Conservation (phyloP, 1,140 invertebrate genomes). For the Caenorhabditis latens region DNA sequence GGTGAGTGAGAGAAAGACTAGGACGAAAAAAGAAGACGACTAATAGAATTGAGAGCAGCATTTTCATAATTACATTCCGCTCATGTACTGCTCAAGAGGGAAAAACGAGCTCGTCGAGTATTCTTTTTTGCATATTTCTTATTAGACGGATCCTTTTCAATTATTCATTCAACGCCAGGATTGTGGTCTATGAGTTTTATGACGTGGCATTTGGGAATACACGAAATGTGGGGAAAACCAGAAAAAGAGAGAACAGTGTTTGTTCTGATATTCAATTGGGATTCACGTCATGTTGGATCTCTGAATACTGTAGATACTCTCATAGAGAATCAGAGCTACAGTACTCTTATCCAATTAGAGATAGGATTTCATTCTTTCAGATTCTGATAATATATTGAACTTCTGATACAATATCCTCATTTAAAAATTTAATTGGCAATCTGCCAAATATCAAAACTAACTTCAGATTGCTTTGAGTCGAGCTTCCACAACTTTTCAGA, state of each 20-base stretch:
- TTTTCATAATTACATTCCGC: constrained; percentile 49
- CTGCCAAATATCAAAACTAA: too few relatives aligned
- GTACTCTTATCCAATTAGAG: too few relatives aligned
- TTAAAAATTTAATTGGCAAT: too few relatives aligned
- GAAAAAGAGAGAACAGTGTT: neutral
- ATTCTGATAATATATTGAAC: too few relatives aligned
- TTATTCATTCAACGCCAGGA: neutral
- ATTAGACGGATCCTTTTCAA: constrained; percentile 11
- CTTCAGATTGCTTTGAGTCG: too few relatives aligned
- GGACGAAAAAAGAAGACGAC: neutral
- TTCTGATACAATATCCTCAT: too few relatives aligned
- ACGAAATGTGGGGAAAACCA: neutral
- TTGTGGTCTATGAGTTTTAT: constrained; percentile 17
- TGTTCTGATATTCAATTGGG: neutral
- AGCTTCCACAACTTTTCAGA: too few relatives aligned
- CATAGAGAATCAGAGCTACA: too few relatives aligned
- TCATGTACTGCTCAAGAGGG: neutral
- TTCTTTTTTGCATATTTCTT: neutral
- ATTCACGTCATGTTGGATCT: neutral
- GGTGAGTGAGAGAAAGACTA: neutral
- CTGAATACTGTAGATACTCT: too few relatives aligned
- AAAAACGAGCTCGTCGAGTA: neutral
- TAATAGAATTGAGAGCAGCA: constrained; percentile 54
- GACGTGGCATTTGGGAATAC: neutral
- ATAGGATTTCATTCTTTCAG: too few relatives aligned